Evolutionary conservation across 2,888 invertebrate species (phyloP).

Genomic region (Tethea ocularis): DNA sequence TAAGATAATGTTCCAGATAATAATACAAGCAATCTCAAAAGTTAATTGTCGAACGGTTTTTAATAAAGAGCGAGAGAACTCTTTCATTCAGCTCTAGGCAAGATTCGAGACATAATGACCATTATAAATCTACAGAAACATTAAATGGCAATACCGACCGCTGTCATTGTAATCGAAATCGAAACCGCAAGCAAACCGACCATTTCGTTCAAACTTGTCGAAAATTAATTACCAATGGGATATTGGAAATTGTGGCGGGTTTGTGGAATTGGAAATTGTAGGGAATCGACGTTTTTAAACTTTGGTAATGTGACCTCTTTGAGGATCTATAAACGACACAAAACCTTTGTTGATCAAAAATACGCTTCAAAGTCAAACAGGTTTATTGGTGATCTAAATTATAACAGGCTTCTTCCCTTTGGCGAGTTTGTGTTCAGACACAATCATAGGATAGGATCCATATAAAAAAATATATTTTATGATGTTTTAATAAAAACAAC

Average conservation of each 20-base stretch:
- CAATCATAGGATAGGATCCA: too few species aligned
- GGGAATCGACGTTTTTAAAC: neutral
- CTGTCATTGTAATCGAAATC: constrained; percentile 1
- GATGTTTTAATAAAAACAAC: too few species aligned
- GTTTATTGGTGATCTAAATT: too few species aligned
- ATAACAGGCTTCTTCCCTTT: too few species aligned
- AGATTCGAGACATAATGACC: neutral
- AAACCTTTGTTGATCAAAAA: too few species aligned
- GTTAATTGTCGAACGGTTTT: neutral
- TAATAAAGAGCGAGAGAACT: neutral
- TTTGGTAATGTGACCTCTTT: neutral
- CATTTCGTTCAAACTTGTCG: neutral
- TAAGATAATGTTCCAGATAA: neutral
- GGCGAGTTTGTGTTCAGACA: too few species aligned
- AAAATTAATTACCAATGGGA: constrained; percentile 6
- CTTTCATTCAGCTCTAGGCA: neutral
- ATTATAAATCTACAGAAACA: neutral
- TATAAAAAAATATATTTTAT: too few species aligned
- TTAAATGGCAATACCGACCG: neutral
- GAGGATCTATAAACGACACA: too few species aligned
- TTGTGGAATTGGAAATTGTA: neutral
- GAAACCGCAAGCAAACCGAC: constrained; percentile 13
- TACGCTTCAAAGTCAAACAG: too few species aligned
- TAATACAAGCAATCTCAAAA: neutral
- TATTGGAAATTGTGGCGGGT: constrained; percentile 8